phyloP scores from a whole-genome alignment of 1,140 invertebrate species.

The Ceratina japonica region DNA sequence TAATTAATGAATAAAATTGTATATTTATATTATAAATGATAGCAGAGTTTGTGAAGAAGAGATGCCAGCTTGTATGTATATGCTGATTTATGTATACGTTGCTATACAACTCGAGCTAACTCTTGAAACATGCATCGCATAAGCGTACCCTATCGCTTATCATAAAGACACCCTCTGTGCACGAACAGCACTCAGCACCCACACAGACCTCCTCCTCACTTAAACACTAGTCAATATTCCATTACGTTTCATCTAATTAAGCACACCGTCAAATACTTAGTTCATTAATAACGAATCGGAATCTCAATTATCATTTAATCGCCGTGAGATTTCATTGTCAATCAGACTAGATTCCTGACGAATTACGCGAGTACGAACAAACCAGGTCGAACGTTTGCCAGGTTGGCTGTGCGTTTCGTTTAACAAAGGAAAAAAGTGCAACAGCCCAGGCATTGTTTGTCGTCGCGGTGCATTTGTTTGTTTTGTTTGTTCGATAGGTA shows the following conservation, averaged over 20 bases:
- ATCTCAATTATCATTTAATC: too few relatives aligned
- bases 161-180: neutral
- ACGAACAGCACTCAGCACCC: neutral
- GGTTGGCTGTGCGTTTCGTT: too few relatives aligned
- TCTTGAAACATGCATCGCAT: neutral
- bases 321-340: too few relatives aligned
- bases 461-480: too few relatives aligned
- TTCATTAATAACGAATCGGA: neutral
- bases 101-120: neutral
- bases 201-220: neutral
- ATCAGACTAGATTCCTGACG: too few relatives aligned
- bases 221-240: neutral
- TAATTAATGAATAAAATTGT: neutral
- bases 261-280: neutral
- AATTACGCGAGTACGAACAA: too few relatives aligned
- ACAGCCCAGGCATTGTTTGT: too few relatives aligned
- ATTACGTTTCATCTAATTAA: neutral
- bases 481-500: too few relatives aligned
- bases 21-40: neutral
- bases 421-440: too few relatives aligned
- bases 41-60: neutral
- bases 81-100: constrained; percentile 3
- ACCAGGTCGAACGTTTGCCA: too few relatives aligned
- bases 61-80: neutral
- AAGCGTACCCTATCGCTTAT: neutral